Conservation (phyloP, 2,888 invertebrate genomes). For the Gerris lacustris region DNA sequence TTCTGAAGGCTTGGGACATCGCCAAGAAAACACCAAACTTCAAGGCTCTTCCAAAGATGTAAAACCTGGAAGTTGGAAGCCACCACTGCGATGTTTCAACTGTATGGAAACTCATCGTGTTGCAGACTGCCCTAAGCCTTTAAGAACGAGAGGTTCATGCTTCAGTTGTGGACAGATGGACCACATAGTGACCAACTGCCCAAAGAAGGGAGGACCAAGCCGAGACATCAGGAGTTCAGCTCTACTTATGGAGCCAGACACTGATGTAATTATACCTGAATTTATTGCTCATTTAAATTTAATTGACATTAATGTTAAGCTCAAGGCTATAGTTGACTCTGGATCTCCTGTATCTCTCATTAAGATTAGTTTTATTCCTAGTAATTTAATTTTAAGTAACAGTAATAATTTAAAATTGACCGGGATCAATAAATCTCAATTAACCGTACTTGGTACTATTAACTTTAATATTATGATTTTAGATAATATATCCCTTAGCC, state of each 20-base stretch:
- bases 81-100: not conserved
- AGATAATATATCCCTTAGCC: not conserved
- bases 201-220: not conserved
- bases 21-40: no score
- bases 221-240: not conserved
- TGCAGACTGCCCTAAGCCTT: not conserved
- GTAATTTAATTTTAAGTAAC: not conserved
- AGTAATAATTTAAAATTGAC: not conserved
- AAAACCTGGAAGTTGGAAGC: not conserved
- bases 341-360: slow-evolving; percentile 12
- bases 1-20: no score
- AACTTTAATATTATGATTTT: not conserved
- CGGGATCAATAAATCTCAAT: not conserved
- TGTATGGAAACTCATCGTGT: not conserved
- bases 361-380: slow-evolving; percentile 23
- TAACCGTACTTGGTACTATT: not conserved
- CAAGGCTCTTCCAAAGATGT: not conserved
- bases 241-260: not conserved
- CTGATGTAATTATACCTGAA: not conserved
- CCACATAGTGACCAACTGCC: not conserved
- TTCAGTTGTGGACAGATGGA: not conserved
- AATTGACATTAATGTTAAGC: not conserved
- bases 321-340: not conserved
- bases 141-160: not conserved
- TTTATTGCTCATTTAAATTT: not conserved